Evolutionary conservation across 2,113 vertebrate species (phyloP).

Genomic region (Dryoscopus gambensis): DNA sequence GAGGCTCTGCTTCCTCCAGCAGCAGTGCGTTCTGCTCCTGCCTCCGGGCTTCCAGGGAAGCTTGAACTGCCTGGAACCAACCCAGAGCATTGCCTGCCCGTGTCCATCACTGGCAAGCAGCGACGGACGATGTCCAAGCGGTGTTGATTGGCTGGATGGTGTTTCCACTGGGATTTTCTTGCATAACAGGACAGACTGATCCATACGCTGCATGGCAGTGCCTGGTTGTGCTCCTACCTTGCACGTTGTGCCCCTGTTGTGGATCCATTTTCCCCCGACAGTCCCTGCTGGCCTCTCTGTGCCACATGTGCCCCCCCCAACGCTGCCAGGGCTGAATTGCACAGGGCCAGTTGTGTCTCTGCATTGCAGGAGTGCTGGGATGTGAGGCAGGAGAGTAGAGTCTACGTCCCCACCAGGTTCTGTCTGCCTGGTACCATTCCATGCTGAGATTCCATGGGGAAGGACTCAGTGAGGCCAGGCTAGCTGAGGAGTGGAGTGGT

Average conservation of each 20-base stretch:
- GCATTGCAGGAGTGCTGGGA: not conserved
- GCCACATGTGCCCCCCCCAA: not conserved
- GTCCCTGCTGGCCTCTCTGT: not conserved
- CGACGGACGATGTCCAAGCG: rapidly evolving
- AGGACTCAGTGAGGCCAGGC: not conserved
- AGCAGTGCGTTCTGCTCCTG: not conserved
- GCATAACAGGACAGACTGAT: not conserved
- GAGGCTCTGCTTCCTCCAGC: not conserved
- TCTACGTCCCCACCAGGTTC: not conserved
- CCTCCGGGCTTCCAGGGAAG: not conserved
- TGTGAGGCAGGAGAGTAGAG: not conserved
- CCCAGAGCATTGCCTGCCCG: not conserved
- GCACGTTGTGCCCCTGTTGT: rapidly evolving
- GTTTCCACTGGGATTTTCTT: not conserved
- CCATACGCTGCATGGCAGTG: not conserved
- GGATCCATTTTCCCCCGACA: rapidly evolving
- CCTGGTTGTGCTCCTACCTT: not conserved
- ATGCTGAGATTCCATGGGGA: not conserved
- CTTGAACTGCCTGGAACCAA: not conserved
- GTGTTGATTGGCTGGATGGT: not conserved
- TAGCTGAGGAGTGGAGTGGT: not conserved
- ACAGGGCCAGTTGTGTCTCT: not conserved
- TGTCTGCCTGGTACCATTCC: not conserved
- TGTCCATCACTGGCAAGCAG: not conserved
- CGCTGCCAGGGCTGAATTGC: not conserved